Conservation (phyloP, 2,888 invertebrate genomes). For the Eristalis tenax region DNA sequence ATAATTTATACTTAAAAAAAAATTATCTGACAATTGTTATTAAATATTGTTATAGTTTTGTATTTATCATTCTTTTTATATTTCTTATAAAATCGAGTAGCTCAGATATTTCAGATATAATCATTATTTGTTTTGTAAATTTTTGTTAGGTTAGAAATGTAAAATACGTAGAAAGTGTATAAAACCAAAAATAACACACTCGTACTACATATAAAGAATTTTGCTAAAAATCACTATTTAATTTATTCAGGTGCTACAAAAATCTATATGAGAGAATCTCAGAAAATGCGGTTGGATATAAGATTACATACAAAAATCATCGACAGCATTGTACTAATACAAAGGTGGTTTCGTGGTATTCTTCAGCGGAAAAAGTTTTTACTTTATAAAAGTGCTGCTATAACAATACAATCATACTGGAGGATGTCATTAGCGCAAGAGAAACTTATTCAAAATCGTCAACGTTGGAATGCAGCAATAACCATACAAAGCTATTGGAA, state of each 20-base stretch:
- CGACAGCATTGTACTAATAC: conserved; percentile 94
- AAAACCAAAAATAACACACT: no score
- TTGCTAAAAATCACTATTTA: neutral
- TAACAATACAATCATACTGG: conserved; percentile 89
- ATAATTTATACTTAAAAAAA: no score
- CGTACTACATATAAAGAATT: neutral
- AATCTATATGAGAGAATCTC: conserved; percentile 96
- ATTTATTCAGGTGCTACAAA: conserved; percentile 87
- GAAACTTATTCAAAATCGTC: conserved; percentile 81
- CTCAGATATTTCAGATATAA: no score
- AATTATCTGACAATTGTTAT: no score
- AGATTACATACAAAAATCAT: conserved; percentile 96
- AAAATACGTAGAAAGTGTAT: no score
- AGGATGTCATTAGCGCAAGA: conserved; percentile 86
- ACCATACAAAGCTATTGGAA: conserved; percentile 92
- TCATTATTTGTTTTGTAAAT: no score
- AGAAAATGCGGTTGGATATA: conserved; percentile 95
- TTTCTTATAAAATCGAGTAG: no score
- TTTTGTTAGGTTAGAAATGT: no score
- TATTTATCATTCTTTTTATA: no score
- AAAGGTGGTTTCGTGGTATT: conserved; percentile 93
- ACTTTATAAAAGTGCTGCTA: conserved; percentile 87
- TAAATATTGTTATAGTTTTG: no score
- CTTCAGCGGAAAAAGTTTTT: conserved; percentile 90
- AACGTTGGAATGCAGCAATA: conserved; percentile 84